Evolutionary conservation across 2,888 invertebrate species (phyloP), one percentile per base, ranked within the genome.

Genomic region (Ptychoptera contaminata): DNA sequence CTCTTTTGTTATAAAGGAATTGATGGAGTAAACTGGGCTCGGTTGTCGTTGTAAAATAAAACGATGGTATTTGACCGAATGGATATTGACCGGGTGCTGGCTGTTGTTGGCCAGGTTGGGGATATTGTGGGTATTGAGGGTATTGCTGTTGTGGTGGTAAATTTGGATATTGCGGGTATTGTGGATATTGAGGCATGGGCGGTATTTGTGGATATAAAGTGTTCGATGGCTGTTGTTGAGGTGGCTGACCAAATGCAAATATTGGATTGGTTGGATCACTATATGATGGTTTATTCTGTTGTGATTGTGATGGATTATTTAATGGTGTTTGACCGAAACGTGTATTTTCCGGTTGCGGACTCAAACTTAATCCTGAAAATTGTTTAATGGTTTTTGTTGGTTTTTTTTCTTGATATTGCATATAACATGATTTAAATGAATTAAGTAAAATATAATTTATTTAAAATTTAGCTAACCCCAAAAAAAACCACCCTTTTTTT

Each of bases 51-150:
- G 7, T 40, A 31, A 31, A 1, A 16, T 16, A 32, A 10, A 6
- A 9, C 31, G 32, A n/a, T 8, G 16, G 16, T 37, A 16, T 8
- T 37, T 14, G 2, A 11, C 31, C 14, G 8, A 11, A 14, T 40
- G 31, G 31, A 30, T 23, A 6, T 29, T 11, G 12, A 31, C 39
- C 40, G 30, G 47, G 38, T 29, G 41, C 38, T 34, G 40, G 46
- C 10, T 37, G 38, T 35, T 16, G 23, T 31, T 41, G 31, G 23
- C 40, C 39, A 9, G 36, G 30, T 37, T 61, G 63, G 45, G 63
- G 58, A 53, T 57, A 59, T 53, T 62, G 63, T 51, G 66, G 66
- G 59, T 64, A 61, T 51, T 65, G 65, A 16, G 63, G 65, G 54
- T 62, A 63, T 53, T 63, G 66, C 56, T 62, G 63, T 59, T 62